phyloP scores from a whole-genome alignment of 1,140 invertebrate species.

The Eumeta japonica region DNA sequence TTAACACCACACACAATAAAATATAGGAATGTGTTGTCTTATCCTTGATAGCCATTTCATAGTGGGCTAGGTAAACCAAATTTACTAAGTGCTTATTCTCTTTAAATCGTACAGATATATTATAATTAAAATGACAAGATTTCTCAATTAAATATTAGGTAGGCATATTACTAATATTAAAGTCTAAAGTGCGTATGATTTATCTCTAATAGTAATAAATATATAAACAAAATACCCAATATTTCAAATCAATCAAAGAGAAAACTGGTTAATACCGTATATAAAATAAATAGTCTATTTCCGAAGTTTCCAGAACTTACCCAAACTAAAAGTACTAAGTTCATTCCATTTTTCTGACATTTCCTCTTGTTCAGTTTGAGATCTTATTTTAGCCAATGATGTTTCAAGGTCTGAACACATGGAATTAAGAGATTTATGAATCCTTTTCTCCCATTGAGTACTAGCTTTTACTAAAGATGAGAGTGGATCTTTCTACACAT shows the following conservation, averaged over 20 bases:
- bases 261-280: neutral
- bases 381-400: constrained; percentile 72
- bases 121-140: too few relatives aligned
- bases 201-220: neutral
- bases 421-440: constrained; percentile 91
- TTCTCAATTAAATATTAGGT: too few relatives aligned
- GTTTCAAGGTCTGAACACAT: constrained; percentile 89
- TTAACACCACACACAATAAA: too few relatives aligned
- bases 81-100: too few relatives aligned
- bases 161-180: too few relatives aligned
- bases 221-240: neutral
- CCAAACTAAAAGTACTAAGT: constrained; percentile 86
- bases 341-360: constrained; percentile 87
- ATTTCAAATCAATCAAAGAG: neutral
- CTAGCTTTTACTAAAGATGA: constrained; percentile 79
- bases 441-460: constrained; percentile 88
- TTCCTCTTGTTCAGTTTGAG: constrained; percentile 78
- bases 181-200: too few relatives aligned
- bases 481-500: constrained; percentile 56
- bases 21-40: too few relatives aligned
- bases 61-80: too few relatives aligned
- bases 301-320: too few relatives aligned
- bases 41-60: too few relatives aligned
- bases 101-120: too few relatives aligned
- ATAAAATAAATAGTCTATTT: neutral